Evolutionary conservation across 2,797 vertebrate genomes (phyloP).

Genomic region (Macroramphosus scolopax): DNA sequence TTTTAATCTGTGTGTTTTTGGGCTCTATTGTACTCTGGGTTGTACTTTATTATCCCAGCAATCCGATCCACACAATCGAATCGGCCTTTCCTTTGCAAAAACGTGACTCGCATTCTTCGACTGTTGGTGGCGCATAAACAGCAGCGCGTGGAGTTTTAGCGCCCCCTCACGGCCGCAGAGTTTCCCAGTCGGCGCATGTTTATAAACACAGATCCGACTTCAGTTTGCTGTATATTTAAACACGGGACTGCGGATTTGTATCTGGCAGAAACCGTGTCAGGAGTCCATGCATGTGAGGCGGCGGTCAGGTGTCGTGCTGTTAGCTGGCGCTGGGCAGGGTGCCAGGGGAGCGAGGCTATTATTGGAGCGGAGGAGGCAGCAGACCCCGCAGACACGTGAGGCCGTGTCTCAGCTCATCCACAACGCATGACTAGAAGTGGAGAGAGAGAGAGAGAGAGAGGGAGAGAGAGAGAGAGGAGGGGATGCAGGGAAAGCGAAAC

Average conservation of each 20-base stretch:
- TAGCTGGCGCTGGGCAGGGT: conserved; percentile 66
- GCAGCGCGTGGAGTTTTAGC: conserved; percentile 8
- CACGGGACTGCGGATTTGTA: conserved; percentile 75
- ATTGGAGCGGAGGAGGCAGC: conserved; percentile 77
- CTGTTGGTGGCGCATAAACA: conserved; percentile 22
- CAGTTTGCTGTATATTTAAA: conserved; percentile 45
- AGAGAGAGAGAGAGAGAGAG: conserved; percentile 8
- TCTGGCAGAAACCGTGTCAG: conserved; percentile 73
- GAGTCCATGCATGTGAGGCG: conserved; percentile 82
- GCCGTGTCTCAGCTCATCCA: conserved; percentile 70
- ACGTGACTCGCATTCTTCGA: conserved; percentile 64
- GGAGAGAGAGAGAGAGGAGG: background rate
- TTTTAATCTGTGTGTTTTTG: no score
- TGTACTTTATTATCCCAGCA: conserved; percentile 6
- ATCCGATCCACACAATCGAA: conserved; percentile 9
- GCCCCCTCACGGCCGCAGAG: conserved; percentile 31
- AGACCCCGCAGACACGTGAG: conserved; percentile 79
- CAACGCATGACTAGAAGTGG: conserved; percentile 63
- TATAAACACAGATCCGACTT: conserved; percentile 57
- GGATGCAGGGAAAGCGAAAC: conserved; percentile 8
- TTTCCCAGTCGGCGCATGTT: conserved; percentile 38
- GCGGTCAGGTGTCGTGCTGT: conserved; percentile 81
- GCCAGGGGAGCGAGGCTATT: conserved; percentile 78
- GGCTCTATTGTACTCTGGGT: background rate
- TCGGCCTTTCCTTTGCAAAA: conserved; percentile 34